These are phyloP conservation scores for Mustela nigripes DNA, from an alignment of 2,113 vertebrate genomes.

Conservation along the genomic window DNA sequence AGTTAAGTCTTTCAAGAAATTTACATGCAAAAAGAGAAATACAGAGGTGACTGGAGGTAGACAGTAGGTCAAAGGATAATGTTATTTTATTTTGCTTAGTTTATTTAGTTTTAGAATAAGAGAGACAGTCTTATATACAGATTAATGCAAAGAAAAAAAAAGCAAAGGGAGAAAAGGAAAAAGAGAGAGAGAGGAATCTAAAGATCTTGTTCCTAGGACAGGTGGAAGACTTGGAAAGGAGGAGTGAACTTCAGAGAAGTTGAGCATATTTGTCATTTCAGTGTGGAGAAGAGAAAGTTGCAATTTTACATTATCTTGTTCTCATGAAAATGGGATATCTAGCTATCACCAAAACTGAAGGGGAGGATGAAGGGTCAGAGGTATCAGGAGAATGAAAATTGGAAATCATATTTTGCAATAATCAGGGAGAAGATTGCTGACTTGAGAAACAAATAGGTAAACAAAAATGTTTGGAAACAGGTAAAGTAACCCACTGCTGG, in stretches of 20 bases:
- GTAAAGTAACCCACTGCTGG: background rate
- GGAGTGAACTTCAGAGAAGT: background rate
- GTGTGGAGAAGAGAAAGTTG: background rate
- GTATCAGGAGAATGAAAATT: background rate
- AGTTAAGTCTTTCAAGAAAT: background rate
- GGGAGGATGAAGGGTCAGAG: background rate
- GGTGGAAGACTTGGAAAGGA: background rate
- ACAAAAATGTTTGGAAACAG: background rate
- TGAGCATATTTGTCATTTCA: background rate
- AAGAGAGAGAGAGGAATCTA: background rate
- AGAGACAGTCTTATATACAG: background rate
- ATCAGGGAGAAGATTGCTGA: background rate
- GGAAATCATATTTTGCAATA: background rate
- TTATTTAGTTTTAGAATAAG: conserved; percentile 16
- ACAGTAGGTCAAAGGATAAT: background rate
- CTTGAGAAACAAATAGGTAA: conserved; percentile 18
- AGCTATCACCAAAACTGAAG: background rate
- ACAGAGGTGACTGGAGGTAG: background rate
- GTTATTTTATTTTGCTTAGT: background rate
- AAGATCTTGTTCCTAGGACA: background rate
- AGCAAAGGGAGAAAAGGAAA: background rate
- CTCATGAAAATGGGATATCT: background rate
- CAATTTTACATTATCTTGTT: background rate
- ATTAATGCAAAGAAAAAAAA: background rate
- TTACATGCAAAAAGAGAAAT: background rate